Evolutionary conservation across 92 coral and sea anemone species (phyloP), one percentile per base, ranked within the genome.

Genomic region (Zoanthus sansibaricus): DNA sequence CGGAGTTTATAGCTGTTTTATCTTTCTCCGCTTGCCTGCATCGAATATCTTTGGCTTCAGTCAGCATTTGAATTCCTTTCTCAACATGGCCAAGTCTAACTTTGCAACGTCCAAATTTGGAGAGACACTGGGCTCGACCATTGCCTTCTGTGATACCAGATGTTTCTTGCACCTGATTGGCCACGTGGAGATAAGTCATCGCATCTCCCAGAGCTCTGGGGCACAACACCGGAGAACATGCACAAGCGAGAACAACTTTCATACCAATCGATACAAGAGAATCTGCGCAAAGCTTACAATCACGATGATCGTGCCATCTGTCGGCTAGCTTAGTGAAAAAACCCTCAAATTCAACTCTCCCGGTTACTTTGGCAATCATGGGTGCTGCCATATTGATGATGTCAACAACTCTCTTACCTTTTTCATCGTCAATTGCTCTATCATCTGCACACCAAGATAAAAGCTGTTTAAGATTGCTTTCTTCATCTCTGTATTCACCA

Each of bases 51-150:
- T 86, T 82, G 17, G 95, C 91, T 25, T 83, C 78, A 31, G 79
- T 13, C 17, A 87, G 82, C 87, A 71, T 83, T 15, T 55, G 21
- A 13, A 77, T 78, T 30, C 84, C 89, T 4, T 13, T 18, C 9
- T 61, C 72, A 5, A 17, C 58, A 1, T 31, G 9, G 7, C 86
- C 74, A 5, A 31, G 49, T 73, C 72, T 71, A 16, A 85, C 77
- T 5, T 89, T 77, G 16, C 92, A 83, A 20, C 92, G 84, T n/a
- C 87, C 93, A 76, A 87, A 88, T 71, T 92, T 92, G 21, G 92
- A 62, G 16, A 92, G 79, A 66, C 95, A 92, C 69, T 92, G 92
- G 16, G 94, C 94, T 32, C 91, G 75, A n/a, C 91, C 79, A 42
- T 89, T 88, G 33, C 88, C 92, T 0, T 42, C n/a, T 49, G 87